Conservation (phyloP, 2,888 invertebrate species). For the Linnaemya vulpina region DNA sequence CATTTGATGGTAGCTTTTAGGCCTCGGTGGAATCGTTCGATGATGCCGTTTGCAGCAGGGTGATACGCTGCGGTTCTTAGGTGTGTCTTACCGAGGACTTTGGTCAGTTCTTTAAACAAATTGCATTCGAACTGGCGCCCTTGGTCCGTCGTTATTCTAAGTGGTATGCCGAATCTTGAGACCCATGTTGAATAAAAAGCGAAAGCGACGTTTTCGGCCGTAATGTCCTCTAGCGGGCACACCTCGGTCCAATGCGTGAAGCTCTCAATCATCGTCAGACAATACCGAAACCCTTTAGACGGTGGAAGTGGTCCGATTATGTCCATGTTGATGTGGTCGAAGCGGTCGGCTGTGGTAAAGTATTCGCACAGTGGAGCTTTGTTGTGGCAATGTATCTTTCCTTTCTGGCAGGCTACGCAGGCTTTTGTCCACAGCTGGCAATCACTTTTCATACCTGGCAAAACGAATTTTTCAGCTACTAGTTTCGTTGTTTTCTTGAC, state of each 20-base stretch:
- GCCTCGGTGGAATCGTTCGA: not conserved
- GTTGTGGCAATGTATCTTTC: not conserved
- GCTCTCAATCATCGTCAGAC: not conserved
- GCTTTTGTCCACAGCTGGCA: not conserved
- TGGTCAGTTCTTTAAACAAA: slow-evolving; percentile 1
- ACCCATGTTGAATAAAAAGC: not conserved
- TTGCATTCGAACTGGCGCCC: not conserved
- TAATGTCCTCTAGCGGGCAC: not conserved
- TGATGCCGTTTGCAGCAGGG: slow-evolving; percentile 2
- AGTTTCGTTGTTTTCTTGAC: not conserved
- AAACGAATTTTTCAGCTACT: not conserved
- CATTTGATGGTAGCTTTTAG: too few relatives aligned
- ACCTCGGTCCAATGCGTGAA: not conserved
- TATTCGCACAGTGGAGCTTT: not conserved
- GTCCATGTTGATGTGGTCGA: too few relatives aligned
- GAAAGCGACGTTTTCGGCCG: not conserved
- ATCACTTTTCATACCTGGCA: not conserved
- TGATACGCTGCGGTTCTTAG: slow-evolving; percentile 1
- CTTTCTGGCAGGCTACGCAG: not conserved
- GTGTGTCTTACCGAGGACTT: not conserved
- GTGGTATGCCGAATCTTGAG: not conserved
- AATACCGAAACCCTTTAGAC: not conserved
- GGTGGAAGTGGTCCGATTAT: not conserved
- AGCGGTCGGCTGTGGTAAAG: not conserved
- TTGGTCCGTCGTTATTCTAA: slow-evolving; percentile 4